Evolutionary conservation across 2,113 vertebrate species (phyloP).

Genomic region (Parus major): DNA sequence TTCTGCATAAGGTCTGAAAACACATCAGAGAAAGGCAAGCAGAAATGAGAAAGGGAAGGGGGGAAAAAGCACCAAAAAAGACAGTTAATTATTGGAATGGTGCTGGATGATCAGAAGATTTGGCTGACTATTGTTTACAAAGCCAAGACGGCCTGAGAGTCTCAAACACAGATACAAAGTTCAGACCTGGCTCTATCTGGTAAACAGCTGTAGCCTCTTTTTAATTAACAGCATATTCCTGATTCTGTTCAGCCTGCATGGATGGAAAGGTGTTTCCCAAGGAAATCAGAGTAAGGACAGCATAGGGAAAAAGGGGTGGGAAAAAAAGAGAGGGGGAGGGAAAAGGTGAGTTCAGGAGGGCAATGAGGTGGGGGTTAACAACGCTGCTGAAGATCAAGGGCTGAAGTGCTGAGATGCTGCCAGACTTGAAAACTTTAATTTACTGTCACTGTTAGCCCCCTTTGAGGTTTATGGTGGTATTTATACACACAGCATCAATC

Average conservation of each 20-base stretch:
- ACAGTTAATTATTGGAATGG: neutral
- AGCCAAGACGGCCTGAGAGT: neutral
- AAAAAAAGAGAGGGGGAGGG: neutral
- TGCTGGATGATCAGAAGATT: constrained; percentile 2
- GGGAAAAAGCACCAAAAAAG: rapidly evolving
- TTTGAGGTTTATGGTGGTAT: constrained; percentile 89
- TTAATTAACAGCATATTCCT: constrained; percentile 72
- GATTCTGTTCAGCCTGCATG: constrained; percentile 29
- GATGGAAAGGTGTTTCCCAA: constrained; percentile 74
- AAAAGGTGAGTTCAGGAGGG: constrained; percentile 77
- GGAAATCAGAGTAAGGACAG: constrained; percentile 68
- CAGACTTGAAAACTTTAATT: constrained; percentile 87
- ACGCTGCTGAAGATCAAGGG: constrained; percentile 82
- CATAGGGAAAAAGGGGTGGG: constrained; percentile 3
- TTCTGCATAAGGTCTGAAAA: neutral
- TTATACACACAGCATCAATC: constrained; percentile 88
- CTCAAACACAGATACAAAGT: constrained; percentile 14
- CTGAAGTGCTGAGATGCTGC: constrained; percentile 80
- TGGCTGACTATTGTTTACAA: constrained; percentile 17
- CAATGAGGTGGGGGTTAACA: constrained; percentile 79
- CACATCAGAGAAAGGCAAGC: neutral
- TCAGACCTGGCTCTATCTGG: constrained; percentile 19
- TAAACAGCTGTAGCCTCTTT: constrained; percentile 18
- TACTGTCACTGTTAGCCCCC: constrained; percentile 85
- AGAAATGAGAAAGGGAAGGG: neutral